Conservation (phyloP, 2,797 vertebrate genomes). For the Stomatorhinus walkeri region DNA sequence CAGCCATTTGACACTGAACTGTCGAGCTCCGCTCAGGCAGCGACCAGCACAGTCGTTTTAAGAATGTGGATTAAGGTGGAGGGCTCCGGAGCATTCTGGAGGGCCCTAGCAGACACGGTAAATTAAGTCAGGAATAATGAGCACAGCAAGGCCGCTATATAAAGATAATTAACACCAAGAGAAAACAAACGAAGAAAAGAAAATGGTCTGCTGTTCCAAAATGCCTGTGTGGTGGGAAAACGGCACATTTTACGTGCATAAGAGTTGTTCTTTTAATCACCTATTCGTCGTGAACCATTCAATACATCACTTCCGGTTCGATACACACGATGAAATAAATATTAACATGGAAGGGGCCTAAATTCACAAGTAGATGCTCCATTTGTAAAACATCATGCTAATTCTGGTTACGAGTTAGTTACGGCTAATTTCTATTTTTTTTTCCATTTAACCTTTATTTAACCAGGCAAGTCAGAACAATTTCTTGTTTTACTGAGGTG, state of each 20-base stretch:
- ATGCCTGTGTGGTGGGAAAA: not conserved
- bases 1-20: not conserved
- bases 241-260: not conserved
- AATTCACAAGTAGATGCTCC: not conserved
- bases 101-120: not conserved
- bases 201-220: not conserved
- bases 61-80: slow-evolving; percentile 4
- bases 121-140: not conserved
- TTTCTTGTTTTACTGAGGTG: not conserved
- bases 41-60: slow-evolving; percentile 1
- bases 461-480: not conserved
- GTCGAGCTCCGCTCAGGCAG: not conserved
- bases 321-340: not conserved
- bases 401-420: not conserved
- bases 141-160: not conserved
- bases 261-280: not conserved
- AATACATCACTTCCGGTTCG: not conserved
- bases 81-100: not conserved
- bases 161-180: not conserved
- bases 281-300: not conserved
- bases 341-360: not conserved
- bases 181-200: not conserved
- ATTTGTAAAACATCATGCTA: not conserved
- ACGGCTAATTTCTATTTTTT: not conserved
- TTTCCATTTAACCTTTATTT: not conserved